Evolutionary conservation across 2,888 invertebrate genomes (phyloP), one percentile per base, ranked within the genome.

Genomic region (Zelleria hepariella): DNA sequence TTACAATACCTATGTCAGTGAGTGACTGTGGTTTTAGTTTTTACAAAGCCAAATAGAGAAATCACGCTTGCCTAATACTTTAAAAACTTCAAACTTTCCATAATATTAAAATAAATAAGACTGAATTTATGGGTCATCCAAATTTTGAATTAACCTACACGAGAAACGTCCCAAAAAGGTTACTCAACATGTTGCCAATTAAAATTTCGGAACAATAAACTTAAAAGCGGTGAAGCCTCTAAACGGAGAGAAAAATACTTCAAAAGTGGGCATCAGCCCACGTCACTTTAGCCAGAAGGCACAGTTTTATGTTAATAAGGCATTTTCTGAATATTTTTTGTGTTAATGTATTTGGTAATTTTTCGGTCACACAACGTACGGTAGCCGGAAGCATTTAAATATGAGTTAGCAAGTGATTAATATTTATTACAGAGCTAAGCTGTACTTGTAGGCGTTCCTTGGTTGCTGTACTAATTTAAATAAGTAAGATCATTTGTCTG

Each of bases 301-400:
- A 63, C 71, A 71, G 69, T 70, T 78, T 72, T 80, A 85, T 85
- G 82, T 62, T 83, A 86, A 86, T 85, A 75, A 78, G 21, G 75
- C 74, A 68, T 69, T 71, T 72, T 74, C 75, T 71, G 75, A 80
- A 82, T 75, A 71, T 77, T 79, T 74, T 80, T 73, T 48, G 23
- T 68, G 70, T 76, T 76, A 68, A 68, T 68, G 73, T 71, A 73
- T 73, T 69, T 67, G 71, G 74, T 73, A 77, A 77, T 74, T 75
- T 72, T 69, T 71, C 70, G 23, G 6, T 52, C 32, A 4, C 32
- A 4, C 32, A 42, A 15, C 59, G 42, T 61, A 81, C 86, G 73
- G 87, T 85, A 84, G 86, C 86, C 77, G 79, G 82, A 78, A 84
- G 73, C 77, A 80, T 81, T 86, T 81, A 77, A 78, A 77, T 79